A percentile compares a stretch with the other conserved stretches of the same genome.
These are phyloP conservation scores for Xylocopa sonorina DNA, from an alignment of 1,140 invertebrate species.

Conservation along the genomic window DNA sequence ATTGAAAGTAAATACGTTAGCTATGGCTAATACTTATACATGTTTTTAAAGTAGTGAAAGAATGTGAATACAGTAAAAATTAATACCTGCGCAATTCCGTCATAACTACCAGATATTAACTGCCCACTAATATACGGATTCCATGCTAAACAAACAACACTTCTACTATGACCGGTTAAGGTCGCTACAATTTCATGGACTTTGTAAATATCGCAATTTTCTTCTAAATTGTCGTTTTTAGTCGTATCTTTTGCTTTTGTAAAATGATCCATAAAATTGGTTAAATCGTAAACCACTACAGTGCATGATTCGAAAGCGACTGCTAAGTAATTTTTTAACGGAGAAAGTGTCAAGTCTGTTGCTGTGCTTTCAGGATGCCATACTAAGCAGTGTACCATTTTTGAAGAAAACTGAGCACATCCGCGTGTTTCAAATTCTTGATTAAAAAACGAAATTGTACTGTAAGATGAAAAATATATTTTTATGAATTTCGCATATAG, in stretches of 20 bases:
- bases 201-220: conserved; percentile 52
- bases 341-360: conserved; percentile 82
- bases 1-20: too few relatives aligned
- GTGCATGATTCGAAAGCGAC: conserved; percentile 82
- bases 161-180: conserved; percentile 84
- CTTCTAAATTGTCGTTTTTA: background rate
- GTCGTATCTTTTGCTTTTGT: background rate
- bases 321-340: conserved; percentile 85
- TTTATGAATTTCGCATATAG: background rate
- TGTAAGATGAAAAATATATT: conserved; percentile 58
- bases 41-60: too few relatives aligned
- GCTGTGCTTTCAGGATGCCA: conserved; percentile 89
- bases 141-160: conserved; percentile 87
- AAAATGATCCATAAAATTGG: conserved; percentile 45
- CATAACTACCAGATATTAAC: conserved; percentile 87
- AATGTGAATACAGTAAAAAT: too few relatives aligned
- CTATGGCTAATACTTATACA: too few relatives aligned
- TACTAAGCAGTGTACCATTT: conserved; percentile 84
- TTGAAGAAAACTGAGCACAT: conserved; percentile 66
- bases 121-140: conserved; percentile 86
- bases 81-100: conserved; percentile 87
- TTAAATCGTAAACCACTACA: conserved; percentile 84
- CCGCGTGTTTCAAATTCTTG: conserved; percentile 63
- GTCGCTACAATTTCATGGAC: conserved; percentile 79
- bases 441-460: conserved; percentile 72